Percentiles rank a stretch among this genome's conserved stretches.
Conservation (phyloP, 2,888 invertebrate species). For the Mycalesis mineus region DNA sequence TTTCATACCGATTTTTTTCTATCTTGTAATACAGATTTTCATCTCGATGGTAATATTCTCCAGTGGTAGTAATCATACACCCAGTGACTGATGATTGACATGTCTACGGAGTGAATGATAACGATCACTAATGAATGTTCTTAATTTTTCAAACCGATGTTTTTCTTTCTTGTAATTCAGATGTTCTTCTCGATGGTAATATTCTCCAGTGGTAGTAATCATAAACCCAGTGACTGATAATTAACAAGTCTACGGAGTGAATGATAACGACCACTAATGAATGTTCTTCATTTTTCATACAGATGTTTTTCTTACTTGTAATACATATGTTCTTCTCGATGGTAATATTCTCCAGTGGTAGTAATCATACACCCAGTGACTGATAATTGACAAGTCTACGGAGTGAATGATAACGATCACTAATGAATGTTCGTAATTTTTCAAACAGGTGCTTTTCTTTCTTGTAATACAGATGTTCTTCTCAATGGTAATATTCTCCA, state of each 20-base stretch:
- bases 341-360: constrained; percentile 5
- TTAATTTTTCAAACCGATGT: not conserved
- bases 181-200: too few species aligned
- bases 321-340: not conserved
- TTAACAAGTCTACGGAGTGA: constrained; percentile 31
- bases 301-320: not conserved
- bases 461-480: not conserved
- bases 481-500: not conserved
- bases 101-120: constrained; percentile 31
- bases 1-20: not conserved
- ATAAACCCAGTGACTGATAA: constrained; percentile 28
- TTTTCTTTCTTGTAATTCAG: too few species aligned
- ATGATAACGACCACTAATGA: constrained; percentile 23
- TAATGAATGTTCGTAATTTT: not conserved
- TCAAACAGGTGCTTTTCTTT: not conserved
- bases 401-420: constrained; percentile 23
- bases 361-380: constrained; percentile 32
- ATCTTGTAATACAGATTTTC: too few species aligned
- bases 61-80: constrained; percentile 29
- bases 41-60: too few species aligned
- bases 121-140: not conserved
- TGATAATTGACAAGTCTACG: constrained; percentile 26
- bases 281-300: not conserved
- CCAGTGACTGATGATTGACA: constrained; percentile 35
- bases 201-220: constrained; percentile 10